These are phyloP conservation scores for Malurus splendens DNA, from an alignment of 2,797 vertebrate genomes.

Conservation along the genomic window DNA sequence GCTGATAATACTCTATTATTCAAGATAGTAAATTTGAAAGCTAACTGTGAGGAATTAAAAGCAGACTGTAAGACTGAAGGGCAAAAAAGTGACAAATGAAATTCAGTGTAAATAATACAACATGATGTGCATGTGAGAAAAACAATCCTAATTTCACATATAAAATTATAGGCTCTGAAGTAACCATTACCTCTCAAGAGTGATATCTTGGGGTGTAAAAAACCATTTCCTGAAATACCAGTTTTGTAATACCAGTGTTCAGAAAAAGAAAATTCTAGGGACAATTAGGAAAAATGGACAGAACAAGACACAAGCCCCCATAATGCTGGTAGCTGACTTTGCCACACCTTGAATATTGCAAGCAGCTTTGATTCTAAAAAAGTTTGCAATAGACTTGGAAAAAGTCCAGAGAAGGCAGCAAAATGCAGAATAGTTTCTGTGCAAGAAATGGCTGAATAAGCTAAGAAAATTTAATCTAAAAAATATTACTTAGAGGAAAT, in stretches of 20 bases:
- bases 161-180: slow-evolving; percentile 1
- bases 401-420: background rate
- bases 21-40: background rate
- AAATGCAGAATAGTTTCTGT: background rate
- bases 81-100: background rate
- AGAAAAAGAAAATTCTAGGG: background rate
- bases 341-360: background rate
- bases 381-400: background rate
- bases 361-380: background rate
- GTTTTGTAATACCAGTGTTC: background rate
- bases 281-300: background rate
- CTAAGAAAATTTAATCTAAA: background rate
- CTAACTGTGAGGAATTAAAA: background rate
- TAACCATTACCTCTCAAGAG: background rate
- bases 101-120: background rate
- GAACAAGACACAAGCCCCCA: background rate
- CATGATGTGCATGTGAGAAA: background rate
- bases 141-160: slow-evolving; percentile 4
- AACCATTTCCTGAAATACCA: background rate
- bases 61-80: background rate
- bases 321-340: background rate
- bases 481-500: background rate
- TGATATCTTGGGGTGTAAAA: background rate
- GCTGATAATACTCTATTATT: background rate
- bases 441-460: background rate